phyloP scores from a whole-genome alignment of 1,140 invertebrate genomes.

The Bicyclus anynana region DNA sequence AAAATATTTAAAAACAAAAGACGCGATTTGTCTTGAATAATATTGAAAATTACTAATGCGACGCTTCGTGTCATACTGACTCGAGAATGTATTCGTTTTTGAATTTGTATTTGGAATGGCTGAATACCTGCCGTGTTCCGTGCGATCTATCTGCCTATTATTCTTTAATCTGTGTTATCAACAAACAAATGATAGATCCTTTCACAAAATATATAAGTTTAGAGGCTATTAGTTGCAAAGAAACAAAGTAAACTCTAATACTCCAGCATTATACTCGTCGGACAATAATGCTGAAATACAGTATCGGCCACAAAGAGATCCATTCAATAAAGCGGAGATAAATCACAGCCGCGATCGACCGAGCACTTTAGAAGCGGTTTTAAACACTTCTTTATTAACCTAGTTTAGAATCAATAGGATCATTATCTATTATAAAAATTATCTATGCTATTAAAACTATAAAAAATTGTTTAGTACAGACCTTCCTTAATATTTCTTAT shows the following conservation, averaged over 20 bases:
- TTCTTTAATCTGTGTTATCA: not conserved
- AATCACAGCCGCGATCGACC: slow-evolving; percentile 37
- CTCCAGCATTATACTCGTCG: slow-evolving; percentile 25
- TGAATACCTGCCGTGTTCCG: too few species aligned
- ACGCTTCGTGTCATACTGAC: too few species aligned
- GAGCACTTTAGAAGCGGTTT: slow-evolving; percentile 27
- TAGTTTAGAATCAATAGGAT: slow-evolving; percentile 11
- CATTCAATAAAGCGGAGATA: slow-evolving; percentile 46
- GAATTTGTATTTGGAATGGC: too few species aligned
- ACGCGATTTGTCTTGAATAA: too few species aligned
- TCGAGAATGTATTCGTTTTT: too few species aligned
- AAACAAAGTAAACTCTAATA: slow-evolving; percentile 22
- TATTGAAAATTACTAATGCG: too few species aligned
- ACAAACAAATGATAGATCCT: not conserved
- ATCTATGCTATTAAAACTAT: not conserved
- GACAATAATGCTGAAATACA: slow-evolving; percentile 35
- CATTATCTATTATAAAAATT: slow-evolving; percentile 4
- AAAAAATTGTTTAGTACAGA: not conserved
- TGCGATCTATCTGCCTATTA: too few species aligned
- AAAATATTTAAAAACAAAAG: too few species aligned
- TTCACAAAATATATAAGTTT: not conserved
- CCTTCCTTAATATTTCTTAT: too few species aligned
- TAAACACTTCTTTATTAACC: slow-evolving; percentile 29
- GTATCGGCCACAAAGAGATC: slow-evolving; percentile 47
- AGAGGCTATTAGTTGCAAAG: slow-evolving; percentile 12